Conservation (phyloP, 2,797 vertebrate genomes). For the Acanthornis magna region DNA sequence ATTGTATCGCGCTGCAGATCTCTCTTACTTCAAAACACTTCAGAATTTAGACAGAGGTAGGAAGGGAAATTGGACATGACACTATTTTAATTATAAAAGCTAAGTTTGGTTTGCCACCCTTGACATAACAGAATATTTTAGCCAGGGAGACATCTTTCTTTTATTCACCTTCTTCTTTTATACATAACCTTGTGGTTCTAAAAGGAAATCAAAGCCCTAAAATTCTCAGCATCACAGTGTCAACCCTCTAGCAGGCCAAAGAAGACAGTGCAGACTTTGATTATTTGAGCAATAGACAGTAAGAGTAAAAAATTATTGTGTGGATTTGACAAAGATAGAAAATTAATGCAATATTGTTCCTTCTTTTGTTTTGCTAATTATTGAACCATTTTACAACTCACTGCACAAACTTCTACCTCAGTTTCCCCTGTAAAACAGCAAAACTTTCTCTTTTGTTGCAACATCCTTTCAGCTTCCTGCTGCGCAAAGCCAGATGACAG, state of each 20-base stretch:
- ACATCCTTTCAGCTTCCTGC: neutral
- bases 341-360: neutral
- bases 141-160: neutral
- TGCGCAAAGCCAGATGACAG: neutral
- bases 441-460: neutral
- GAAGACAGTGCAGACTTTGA: neutral
- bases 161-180: neutral
- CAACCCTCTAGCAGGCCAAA: neutral
- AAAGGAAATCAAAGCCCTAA: neutral
- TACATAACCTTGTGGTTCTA: neutral
- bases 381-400: neutral
- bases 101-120: constrained; percentile 73
- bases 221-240: neutral
- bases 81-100: constrained; percentile 87
- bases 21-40: constrained; percentile 83
- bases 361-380: neutral
- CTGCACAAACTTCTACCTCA: neutral
- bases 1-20: constrained; percentile 73
- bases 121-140: constrained; percentile 45
- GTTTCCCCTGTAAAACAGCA: neutral
- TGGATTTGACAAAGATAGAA: neutral
- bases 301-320: neutral
- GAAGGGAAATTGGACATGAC: constrained; percentile 87
- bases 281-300: neutral
- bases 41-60: constrained; percentile 74